phyloP scores from a whole-genome alignment of 2,113 vertebrate genomes.

The Donacobius atricapilla region DNA sequence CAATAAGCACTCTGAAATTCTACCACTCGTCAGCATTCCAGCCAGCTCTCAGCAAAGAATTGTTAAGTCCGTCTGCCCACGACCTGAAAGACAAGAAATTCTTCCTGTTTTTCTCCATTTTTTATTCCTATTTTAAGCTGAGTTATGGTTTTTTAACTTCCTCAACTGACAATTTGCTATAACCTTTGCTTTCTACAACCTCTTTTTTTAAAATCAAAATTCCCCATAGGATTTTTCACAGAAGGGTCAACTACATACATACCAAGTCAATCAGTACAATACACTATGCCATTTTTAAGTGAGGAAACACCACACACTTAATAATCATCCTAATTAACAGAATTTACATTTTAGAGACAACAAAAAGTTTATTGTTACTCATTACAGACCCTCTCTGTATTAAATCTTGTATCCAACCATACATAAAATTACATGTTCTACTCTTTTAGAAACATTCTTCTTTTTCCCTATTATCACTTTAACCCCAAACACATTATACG shows the following conservation, averaged over 20 bases:
- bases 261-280: neutral
- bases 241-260: neutral
- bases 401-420: neutral
- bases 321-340: neutral
- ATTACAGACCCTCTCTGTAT: neutral
- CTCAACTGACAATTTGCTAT: neutral
- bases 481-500: neutral
- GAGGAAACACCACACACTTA: neutral
- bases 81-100: neutral
- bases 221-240: neutral
- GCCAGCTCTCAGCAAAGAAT: neutral
- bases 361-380: neutral
- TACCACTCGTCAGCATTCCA: neutral
- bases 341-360: neutral
- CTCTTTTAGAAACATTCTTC: neutral
- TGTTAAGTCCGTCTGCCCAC: neutral
- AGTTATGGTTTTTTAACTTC: neutral
- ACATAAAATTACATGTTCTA: neutral
- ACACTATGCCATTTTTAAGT: neutral
- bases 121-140: neutral
- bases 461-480: neutral
- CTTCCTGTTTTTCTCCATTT: conserved; percentile 8
- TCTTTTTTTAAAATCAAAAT: neutral
- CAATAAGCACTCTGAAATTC: neutral
- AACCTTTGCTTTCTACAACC: neutral